phyloP scores from a whole-genome alignment of 2,888 invertebrate genomes.

The Oxytorus armatus region DNA sequence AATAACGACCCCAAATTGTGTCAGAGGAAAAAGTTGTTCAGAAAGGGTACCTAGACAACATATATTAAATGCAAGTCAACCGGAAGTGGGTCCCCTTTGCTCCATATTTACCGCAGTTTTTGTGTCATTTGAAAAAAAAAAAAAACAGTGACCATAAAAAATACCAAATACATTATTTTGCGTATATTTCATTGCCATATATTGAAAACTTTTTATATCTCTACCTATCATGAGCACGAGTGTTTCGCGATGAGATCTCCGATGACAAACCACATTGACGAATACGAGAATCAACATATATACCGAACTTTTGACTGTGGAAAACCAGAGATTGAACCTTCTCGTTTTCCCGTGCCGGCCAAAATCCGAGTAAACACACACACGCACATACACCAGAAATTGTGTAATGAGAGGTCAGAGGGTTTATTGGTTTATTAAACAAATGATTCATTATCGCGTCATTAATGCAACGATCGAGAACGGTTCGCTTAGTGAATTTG shows the following conservation, averaged over 20 bases:
- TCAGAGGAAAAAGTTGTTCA: too few relatives aligned
- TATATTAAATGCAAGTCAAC: too few relatives aligned
- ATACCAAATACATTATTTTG: background rate
- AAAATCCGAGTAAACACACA: conserved; percentile 38
- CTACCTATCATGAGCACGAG: conserved; percentile 11
- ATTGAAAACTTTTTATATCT: background rate
- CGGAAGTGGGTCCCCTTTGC: too few relatives aligned
- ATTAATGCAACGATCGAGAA: conserved; percentile 30
- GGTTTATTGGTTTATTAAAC: conserved; percentile 30
- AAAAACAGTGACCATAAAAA: background rate
- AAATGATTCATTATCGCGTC: conserved; percentile 32
- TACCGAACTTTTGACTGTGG: conserved; percentile 23
- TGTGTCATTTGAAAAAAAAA: background rate
- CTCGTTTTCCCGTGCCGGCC: conserved; percentile 15
- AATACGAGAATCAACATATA: conserved; percentile 13
- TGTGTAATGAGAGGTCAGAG: conserved; percentile 34
- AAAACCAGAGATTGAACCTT: conserved; percentile 46
- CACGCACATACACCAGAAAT: conserved; percentile 47
- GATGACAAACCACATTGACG: conserved; percentile 3
- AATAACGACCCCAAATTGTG: too few relatives aligned
- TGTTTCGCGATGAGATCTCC: conserved; percentile 21
- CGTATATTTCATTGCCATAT: background rate
- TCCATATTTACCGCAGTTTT: too few relatives aligned
- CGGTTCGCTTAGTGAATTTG: conserved; percentile 16
- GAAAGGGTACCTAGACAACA: too few relatives aligned